Evolutionary conservation across 2,888 invertebrate genomes (phyloP).

Genomic region (Dastarcus helophoroides): DNA sequence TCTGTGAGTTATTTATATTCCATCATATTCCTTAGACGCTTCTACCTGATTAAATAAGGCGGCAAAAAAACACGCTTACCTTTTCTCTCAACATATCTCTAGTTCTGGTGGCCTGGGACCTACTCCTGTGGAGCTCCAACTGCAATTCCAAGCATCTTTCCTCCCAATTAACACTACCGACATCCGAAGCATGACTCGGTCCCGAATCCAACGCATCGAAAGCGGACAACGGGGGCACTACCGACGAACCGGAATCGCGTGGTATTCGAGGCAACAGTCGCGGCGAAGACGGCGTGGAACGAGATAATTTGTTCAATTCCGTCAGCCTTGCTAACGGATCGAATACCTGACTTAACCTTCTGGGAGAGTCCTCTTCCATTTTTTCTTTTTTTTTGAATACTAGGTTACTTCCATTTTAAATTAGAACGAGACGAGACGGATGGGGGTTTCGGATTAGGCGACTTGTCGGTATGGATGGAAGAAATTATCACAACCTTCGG

Average conservation of each 20-base stretch:
- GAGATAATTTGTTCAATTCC: slow-evolving; percentile 44
- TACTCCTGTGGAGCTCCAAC: slow-evolving; percentile 72
- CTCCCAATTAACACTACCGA: slow-evolving; percentile 66
- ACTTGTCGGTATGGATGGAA: slow-evolving; percentile 9
- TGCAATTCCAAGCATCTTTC: slow-evolving; percentile 79
- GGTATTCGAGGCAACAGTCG: slow-evolving; percentile 59
- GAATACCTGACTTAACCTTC: slow-evolving; percentile 71
- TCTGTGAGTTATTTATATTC: too few species aligned
- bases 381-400: too few species aligned
- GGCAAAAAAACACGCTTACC: slow-evolving; percentile 47
- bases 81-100: slow-evolving; percentile 83
- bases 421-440: too few species aligned
- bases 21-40: too few species aligned
- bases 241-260: slow-evolving; percentile 45
- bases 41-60: too few species aligned
- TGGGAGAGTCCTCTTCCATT: slow-evolving; percentile 34
- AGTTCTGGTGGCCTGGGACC: slow-evolving; percentile 77
- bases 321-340: slow-evolving; percentile 68
- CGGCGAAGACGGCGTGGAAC: slow-evolving; percentile 63
- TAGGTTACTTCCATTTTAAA: slow-evolving; percentile 22
- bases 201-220: slow-evolving; percentile 34
- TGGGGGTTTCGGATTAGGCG: too few species aligned
- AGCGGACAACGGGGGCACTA: slow-evolving; percentile 21
- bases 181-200: slow-evolving; percentile 34
- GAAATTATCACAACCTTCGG: slow-evolving; percentile 10